Evolutionary conservation across 2,797 vertebrate species (phyloP).

Genomic region (Xiphophorus birchmanni): DNA sequence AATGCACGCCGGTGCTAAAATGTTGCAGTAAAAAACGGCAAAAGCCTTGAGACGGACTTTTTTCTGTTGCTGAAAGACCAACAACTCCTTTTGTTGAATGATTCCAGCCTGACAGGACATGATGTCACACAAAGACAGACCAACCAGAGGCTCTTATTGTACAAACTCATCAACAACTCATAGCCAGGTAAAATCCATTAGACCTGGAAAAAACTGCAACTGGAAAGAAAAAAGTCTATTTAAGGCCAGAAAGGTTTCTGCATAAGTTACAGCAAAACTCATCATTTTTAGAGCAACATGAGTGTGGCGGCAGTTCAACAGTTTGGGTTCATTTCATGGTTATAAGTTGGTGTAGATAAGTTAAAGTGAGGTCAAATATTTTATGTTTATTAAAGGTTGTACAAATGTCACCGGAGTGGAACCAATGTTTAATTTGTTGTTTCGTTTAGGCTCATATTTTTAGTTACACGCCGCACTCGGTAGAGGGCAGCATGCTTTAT

Average conservation of each 20-base stretch:
- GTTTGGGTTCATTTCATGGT: too few relatives aligned
- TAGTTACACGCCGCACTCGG: too few relatives aligned
- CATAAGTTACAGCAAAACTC: not conserved
- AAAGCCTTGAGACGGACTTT: conserved; percentile 5
- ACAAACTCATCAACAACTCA: conserved; percentile 27
- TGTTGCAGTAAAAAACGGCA: not conserved
- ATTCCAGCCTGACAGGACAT: conserved; percentile 61
- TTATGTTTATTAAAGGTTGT: too few relatives aligned
- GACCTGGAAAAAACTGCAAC: conserved; percentile 15
- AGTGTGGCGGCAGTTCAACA: too few relatives aligned
- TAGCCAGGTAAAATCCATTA: conserved; percentile 22
- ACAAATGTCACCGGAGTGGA: too few relatives aligned
- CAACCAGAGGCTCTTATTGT: conserved; percentile 29
- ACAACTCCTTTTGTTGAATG: conserved; percentile 64
- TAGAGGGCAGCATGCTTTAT: too few relatives aligned
- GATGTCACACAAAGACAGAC: conserved; percentile 57
- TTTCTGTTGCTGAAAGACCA: conserved; percentile 63
- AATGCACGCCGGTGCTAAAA: not conserved
- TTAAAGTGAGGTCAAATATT: too few relatives aligned
- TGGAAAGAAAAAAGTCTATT: conserved; percentile 13
- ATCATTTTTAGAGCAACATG: not conserved
- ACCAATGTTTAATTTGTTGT: too few relatives aligned
- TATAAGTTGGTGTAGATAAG: too few relatives aligned
- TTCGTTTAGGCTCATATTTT: too few relatives aligned
- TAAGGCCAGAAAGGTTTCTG: not conserved